These are phyloP conservation scores for Platanista minor DNA, from an alignment of 2,113 vertebrate genomes.

Conservation along the genomic window DNA sequence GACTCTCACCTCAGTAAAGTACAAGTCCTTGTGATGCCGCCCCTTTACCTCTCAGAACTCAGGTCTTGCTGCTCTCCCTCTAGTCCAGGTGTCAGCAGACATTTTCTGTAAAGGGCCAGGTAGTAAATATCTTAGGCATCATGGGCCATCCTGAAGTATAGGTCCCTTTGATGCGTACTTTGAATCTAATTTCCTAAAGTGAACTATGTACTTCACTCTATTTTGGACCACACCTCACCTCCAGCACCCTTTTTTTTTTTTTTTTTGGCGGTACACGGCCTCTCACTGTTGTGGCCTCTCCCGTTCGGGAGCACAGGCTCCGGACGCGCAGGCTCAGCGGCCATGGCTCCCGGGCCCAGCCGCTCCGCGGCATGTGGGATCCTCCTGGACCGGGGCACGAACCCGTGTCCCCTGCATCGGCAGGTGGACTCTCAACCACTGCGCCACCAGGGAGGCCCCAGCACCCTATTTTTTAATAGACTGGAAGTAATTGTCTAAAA, in stretches of 20 bases:
- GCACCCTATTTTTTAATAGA: slow-evolving; percentile 63
- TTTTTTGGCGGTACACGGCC: no score
- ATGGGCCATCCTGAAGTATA: background rate
- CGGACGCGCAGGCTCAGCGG: no score
- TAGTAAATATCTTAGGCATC: background rate
- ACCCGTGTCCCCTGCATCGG: no score
- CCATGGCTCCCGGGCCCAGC: no score
- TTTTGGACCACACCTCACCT: slow-evolving; percentile 36
- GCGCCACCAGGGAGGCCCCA: no score
- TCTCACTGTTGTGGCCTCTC: no score
- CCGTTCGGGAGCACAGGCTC: no score
- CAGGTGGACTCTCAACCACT: no score
- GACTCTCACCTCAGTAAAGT: background rate
- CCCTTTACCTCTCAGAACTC: background rate
- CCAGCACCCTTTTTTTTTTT: slow-evolving; percentile 57
- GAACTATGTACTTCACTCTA: background rate
- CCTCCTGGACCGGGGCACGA: no score
- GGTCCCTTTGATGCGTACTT: background rate
- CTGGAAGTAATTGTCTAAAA: slow-evolving; percentile 52
- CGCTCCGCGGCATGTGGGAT: no score
- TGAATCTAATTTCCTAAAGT: slow-evolving; percentile 16
- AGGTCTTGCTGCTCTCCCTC: background rate
- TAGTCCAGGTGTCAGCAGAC: background rate
- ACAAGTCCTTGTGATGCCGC: background rate
- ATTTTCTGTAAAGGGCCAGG: background rate